Evolutionary conservation across 2,888 invertebrate genomes (phyloP).

Genomic region (Brachyptera putata): DNA sequence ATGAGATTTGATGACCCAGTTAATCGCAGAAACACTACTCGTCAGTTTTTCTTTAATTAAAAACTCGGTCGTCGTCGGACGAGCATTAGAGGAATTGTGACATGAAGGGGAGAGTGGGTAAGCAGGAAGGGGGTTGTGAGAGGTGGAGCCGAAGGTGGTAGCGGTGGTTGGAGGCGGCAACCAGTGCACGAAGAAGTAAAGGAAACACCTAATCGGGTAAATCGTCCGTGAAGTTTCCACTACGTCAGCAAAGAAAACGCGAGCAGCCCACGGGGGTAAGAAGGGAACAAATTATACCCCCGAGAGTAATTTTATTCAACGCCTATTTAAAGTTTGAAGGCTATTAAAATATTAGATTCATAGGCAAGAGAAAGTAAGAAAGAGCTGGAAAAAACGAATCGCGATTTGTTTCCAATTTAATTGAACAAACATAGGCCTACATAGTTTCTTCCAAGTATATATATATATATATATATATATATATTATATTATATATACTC

Average conservation of each 20-base stretch:
- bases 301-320: slow-evolving; percentile 30
- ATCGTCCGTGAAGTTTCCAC: slow-evolving; percentile 32
- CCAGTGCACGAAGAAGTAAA: slow-evolving; percentile 16
- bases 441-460: too few relatives aligned
- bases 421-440: too few relatives aligned
- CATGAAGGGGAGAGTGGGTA: not conserved
- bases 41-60: slow-evolving; percentile 19
- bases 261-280: not conserved
- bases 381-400: not conserved
- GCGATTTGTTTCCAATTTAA: too few relatives aligned
- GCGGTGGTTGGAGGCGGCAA: not conserved
- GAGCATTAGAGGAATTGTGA: not conserved
- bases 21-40: slow-evolving; percentile 1
- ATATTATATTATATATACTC: too few relatives aligned
- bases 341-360: slow-evolving; percentile 30
- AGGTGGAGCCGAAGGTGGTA: not conserved
- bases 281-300: slow-evolving; percentile 29
- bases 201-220: slow-evolving; percentile 32
- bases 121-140: not conserved
- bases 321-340: slow-evolving; percentile 30
- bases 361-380: slow-evolving; percentile 21
- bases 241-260: slow-evolving; percentile 28
- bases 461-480: too few relatives aligned
- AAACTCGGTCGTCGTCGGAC: slow-evolving; percentile 3
- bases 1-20: slow-evolving; percentile 18